These are phyloP conservation scores for Zaprionus davidi DNA, from an alignment of 1,140 invertebrate genomes.

Conservation along the genomic window DNA sequence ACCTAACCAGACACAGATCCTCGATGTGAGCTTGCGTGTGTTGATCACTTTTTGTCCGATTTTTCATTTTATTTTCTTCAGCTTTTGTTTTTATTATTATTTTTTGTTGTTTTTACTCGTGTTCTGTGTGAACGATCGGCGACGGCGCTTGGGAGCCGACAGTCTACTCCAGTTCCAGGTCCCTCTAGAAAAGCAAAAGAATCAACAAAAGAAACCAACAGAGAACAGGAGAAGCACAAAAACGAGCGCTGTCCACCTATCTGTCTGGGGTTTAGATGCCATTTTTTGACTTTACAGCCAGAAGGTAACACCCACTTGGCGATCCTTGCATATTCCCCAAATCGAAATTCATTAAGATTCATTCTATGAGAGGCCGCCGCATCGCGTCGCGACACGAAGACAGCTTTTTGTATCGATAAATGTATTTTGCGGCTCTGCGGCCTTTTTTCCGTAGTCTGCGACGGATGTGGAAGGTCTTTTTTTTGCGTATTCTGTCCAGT, in stretches of 20 bases:
- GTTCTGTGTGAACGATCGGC: slow-evolving; percentile 3
- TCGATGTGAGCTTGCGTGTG: slow-evolving; percentile 33
- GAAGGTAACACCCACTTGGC: slow-evolving; percentile 75
- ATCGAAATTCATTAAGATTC: slow-evolving; percentile 82
- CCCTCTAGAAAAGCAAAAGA: slow-evolving; percentile 42
- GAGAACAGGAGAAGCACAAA: slow-evolving; percentile 13
- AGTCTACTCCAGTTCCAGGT: slow-evolving; percentile 6
- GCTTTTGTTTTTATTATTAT: slow-evolving; percentile 7
- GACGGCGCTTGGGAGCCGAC: slow-evolving; percentile 38
- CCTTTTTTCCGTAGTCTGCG: slow-evolving; percentile 19
- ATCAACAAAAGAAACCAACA: slow-evolving; percentile 56
- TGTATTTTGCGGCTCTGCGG: slow-evolving; percentile 18
- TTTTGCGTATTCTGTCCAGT: not conserved
- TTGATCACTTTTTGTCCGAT: slow-evolving; percentile 24
- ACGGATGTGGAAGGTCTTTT: slow-evolving; percentile 63
- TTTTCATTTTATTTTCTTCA: slow-evolving; percentile 39
- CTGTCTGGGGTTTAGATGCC: slow-evolving; percentile 74
- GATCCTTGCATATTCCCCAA: slow-evolving; percentile 58
- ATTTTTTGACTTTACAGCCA: slow-evolving; percentile 80
- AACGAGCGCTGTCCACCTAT: slow-evolving; percentile 71
- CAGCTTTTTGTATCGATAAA: slow-evolving; percentile 48
- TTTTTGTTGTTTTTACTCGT: not conserved
- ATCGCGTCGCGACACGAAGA: slow-evolving; percentile 34
- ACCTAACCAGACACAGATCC: slow-evolving; percentile 28
- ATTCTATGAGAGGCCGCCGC: slow-evolving; percentile 59